phyloP scores from a whole-genome alignment of 2,113 vertebrate genomes.

The Podiceps cristatus region DNA sequence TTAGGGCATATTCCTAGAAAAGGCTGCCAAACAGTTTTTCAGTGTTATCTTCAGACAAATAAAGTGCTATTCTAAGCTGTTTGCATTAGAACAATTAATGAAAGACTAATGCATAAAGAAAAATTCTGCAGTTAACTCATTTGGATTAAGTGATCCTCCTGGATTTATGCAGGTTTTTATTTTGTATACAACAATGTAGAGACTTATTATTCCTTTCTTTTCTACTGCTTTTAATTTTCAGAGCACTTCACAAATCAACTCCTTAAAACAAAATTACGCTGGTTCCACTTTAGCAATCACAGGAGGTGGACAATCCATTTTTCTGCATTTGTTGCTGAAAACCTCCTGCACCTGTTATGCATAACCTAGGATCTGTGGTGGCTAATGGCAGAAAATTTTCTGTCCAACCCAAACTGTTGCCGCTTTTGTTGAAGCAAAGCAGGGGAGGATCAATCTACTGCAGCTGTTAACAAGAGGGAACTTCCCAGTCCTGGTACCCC shows the following conservation, averaged over 20 bases:
- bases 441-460: neutral
- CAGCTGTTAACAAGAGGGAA: neutral
- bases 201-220: neutral
- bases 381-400: neutral
- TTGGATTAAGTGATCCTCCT: neutral
- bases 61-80: neutral
- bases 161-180: neutral
- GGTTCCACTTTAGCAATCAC: neutral
- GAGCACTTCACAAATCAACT: neutral
- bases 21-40: neutral
- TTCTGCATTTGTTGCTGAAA: neutral
- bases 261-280: neutral
- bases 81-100: neutral
- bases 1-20: neutral
- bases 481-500: neutral
- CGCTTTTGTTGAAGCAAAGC: neutral
- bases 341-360: neutral
- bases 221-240: neutral
- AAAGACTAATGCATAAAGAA: neutral
- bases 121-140: neutral
- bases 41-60: neutral
- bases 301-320: neutral
- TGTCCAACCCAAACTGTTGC: neutral
- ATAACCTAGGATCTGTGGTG: neutral
- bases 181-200: neutral